Conservation (phyloP, 2,113 vertebrate genomes). For the Mustelus asterias region DNA sequence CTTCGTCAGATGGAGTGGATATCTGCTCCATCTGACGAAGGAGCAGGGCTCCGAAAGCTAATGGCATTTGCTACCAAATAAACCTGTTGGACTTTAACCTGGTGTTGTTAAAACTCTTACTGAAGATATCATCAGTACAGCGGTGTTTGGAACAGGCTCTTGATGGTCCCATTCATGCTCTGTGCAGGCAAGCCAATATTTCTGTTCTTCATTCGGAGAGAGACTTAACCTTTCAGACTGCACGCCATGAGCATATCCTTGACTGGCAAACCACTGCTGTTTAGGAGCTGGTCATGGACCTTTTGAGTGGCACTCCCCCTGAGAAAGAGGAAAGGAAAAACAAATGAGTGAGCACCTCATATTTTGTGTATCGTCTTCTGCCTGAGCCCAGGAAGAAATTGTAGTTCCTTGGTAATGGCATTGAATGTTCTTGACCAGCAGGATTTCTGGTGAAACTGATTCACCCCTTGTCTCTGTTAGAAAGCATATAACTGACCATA, state of each 20-base stretch:
- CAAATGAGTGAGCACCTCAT: background rate
- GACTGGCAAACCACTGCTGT: background rate
- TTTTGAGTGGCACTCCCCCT: background rate
- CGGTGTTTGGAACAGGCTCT: background rate
- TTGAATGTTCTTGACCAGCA: background rate
- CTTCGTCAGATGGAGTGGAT: too few species aligned
- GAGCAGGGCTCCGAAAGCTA: too few species aligned
- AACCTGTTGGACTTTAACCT: too few species aligned
- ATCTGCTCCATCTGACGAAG: too few species aligned
- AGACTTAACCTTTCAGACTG: background rate
- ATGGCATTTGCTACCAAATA: too few species aligned
- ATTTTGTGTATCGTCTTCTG: background rate
- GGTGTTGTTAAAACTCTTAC: too few species aligned
- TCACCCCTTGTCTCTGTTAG: background rate
- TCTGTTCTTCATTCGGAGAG: background rate
- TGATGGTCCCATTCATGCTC: background rate
- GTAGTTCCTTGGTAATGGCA: background rate
- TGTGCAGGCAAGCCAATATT: too few species aligned
- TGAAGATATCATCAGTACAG: background rate
- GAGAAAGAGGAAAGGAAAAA: background rate
- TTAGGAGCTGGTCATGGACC: background rate
- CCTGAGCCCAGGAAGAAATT: background rate
- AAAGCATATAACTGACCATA: background rate
- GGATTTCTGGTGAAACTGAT: background rate
- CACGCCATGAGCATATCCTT: background rate